Evolutionary conservation across 92 coral and sea anemone genomes (phyloP).

Genomic region (Phenganax marumi): DNA sequence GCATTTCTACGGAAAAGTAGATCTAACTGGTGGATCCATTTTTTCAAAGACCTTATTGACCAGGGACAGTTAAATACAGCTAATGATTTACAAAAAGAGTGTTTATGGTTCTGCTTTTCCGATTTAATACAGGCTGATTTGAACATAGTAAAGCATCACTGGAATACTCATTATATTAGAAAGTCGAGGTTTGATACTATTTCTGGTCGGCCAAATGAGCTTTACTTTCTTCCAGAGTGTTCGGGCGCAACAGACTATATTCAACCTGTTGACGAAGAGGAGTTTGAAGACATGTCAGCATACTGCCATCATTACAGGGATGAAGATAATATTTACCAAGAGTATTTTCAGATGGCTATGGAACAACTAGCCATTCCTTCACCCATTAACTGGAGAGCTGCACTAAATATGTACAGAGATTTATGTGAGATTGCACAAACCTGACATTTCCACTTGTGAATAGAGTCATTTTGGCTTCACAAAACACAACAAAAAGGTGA

Average conservation of each 20-base stretch:
- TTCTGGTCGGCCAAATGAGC: constrained; percentile 8
- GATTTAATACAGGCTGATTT: not conserved
- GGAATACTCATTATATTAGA: constrained; percentile 7
- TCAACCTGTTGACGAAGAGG: not conserved
- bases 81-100: constrained; percentile 8
- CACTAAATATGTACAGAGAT: not conserved
- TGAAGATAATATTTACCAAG: constrained; percentile 3
- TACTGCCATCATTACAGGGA: not conserved
- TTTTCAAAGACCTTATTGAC: constrained; percentile 17
- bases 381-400: constrained; percentile 9
- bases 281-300: constrained; percentile 6
- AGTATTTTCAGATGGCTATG: not conserved
- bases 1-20: not conserved
- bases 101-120: constrained; percentile 17
- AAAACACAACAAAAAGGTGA: no score
- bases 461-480: no score
- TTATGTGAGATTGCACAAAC: not conserved
- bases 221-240: constrained; percentile 7
- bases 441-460: no score
- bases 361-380: not conserved
- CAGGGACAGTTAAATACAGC: constrained; percentile 6
- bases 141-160: not conserved
- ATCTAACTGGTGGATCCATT: not conserved
- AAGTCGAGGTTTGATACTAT: constrained; percentile 22
- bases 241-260: not conserved